A percentile compares a stretch with the other conserved stretches of the same genome.
These are phyloP conservation scores for Benthosema pterotum DNA, from an alignment of 2,797 vertebrate genomes.

Conservation along the genomic window DNA sequence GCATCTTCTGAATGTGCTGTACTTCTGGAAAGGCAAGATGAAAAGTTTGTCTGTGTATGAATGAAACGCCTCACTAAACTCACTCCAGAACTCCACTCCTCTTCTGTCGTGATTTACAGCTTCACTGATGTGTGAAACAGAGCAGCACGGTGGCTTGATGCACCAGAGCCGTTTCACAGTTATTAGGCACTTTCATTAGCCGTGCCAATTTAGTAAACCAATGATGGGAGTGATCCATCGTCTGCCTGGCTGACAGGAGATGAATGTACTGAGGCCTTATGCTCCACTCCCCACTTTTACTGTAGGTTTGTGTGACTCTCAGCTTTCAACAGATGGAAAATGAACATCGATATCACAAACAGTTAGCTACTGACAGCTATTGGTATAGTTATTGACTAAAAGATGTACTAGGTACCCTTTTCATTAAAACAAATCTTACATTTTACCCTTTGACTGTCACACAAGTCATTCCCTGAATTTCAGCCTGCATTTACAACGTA, in stretches of 20 bases:
- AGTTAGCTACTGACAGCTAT: too few species aligned
- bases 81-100: slow-evolving; percentile 1
- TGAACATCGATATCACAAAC: neutral
- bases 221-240: slow-evolving; percentile 43
- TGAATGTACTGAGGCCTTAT: neutral
- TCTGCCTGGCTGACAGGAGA: slow-evolving; percentile 33
- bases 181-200: slow-evolving; percentile 54
- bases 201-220: slow-evolving; percentile 61
- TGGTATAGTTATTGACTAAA: too few species aligned
- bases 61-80: slow-evolving; percentile 11
- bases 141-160: slow-evolving; percentile 31
- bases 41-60: too few species aligned
- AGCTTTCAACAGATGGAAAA: neutral
- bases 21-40: too few species aligned
- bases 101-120: slow-evolving; percentile 12
- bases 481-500: too few species aligned
- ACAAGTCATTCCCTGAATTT: too few species aligned
- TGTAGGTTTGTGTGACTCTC: neutral
- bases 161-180: slow-evolving; percentile 55
- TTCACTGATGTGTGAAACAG: slow-evolving; percentile 39
- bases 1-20: too few species aligned
- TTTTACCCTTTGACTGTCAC: too few species aligned
- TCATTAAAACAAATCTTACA: too few species aligned
- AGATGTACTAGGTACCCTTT: too few species aligned
- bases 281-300: too few species aligned